phyloP scores from a whole-genome alignment of 2,113 vertebrate genomes.

The Xenotilapia flavipinnis region DNA sequence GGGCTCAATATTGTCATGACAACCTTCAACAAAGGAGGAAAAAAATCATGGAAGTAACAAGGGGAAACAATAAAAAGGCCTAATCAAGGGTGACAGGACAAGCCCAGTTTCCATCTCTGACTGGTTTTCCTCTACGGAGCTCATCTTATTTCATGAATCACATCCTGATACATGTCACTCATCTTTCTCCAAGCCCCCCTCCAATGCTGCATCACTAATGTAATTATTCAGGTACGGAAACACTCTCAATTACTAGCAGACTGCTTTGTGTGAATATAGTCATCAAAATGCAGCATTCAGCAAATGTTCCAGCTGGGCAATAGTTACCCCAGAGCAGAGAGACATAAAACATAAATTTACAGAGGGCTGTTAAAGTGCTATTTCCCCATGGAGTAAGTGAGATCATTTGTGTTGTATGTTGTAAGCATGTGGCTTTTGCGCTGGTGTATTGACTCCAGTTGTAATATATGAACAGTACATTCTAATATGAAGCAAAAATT shows the following conservation, averaged over 20 bases:
- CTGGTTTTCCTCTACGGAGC: neutral
- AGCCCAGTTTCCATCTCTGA: neutral
- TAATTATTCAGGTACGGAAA: conserved; percentile 15
- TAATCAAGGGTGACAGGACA: conserved; percentile 35
- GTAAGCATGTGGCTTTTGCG: neutral
- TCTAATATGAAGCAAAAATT: neutral
- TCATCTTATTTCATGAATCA: conserved; percentile 20
- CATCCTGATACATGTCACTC: neutral
- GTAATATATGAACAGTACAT: neutral
- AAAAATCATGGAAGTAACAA: conserved; percentile 36
- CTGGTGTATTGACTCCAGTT: neutral
- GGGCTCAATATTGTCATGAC: conserved; percentile 73
- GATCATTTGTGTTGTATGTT: neutral
- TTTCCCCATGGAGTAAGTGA: neutral
- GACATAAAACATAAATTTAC: neutral
- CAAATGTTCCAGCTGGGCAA: neutral
- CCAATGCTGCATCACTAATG: neutral
- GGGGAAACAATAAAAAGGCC: conserved; percentile 42
- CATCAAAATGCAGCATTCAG: conserved; percentile 5
- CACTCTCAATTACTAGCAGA: neutral
- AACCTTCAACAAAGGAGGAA: conserved; percentile 58
- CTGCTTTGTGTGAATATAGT: conserved; percentile 6
- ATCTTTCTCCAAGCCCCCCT: neutral
- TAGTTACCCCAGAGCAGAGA: neutral
- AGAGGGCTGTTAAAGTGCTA: neutral